phyloP scores from a whole-genome alignment of 2,888 invertebrate genomes.

The Byasa hedistus region DNA sequence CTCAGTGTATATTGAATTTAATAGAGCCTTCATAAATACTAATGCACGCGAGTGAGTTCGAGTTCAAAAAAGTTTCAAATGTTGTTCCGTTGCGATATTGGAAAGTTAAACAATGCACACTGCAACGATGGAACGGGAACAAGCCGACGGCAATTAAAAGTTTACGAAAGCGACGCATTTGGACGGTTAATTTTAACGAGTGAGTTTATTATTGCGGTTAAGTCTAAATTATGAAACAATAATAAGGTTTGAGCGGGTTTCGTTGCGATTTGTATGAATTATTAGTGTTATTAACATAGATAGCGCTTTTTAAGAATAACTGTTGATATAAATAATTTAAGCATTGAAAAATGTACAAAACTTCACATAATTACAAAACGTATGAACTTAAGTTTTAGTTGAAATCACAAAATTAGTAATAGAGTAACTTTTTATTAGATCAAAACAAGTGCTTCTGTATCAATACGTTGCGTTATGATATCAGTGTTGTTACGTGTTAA shows the following conservation, averaged over 20 bases:
- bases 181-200: constrained; percentile 19
- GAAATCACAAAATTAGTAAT: no score
- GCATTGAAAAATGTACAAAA: no score
- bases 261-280: not conserved
- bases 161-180: constrained; percentile 52
- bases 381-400: no score
- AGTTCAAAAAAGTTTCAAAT: constrained; percentile 30
- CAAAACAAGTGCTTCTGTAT: no score
- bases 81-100: constrained; percentile 45
- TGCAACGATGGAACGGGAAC: constrained; percentile 69
- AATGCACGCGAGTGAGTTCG: constrained; percentile 15
- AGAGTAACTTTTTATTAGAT: no score
- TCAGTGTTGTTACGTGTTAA: no score
- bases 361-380: no score
- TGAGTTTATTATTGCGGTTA: constrained; percentile 17
- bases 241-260: constrained; percentile 9
- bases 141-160: constrained; percentile 73
- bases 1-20: no score
- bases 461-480: no score
- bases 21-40: not conserved
- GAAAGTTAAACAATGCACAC: constrained; percentile 63
- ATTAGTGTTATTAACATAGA: no score
- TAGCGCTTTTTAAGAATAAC: no score
- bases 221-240: constrained; percentile 19
- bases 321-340: no score